Conservation (phyloP, 2,888 invertebrate genomes). For the Aphidius colemani region DNA sequence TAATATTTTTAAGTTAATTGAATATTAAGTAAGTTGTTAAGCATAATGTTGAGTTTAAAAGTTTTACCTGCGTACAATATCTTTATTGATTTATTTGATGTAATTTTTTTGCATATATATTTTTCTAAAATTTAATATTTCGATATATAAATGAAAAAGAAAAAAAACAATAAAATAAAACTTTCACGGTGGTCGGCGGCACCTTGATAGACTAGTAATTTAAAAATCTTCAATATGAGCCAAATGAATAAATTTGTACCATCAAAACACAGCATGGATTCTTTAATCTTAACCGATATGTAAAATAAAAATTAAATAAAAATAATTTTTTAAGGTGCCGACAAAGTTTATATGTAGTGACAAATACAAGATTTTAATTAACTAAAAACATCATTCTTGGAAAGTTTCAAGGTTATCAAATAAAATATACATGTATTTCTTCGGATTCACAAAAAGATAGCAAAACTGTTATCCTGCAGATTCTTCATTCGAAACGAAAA, state of each 20-base stretch:
- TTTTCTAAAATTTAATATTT: neutral
- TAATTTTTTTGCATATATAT: too few relatives aligned
- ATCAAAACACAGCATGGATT: conserved; percentile 37
- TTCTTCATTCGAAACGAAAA: conserved; percentile 5
- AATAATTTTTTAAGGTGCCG: conserved; percentile 30
- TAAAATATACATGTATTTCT: conserved; percentile 12
- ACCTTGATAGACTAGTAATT: conserved; percentile 35
- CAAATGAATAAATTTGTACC: conserved; percentile 46
- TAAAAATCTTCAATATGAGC: conserved; percentile 33
- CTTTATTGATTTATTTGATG: too few relatives aligned
- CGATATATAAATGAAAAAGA: neutral
- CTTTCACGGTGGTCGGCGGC: conserved; percentile 28
- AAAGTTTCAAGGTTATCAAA: conserved; percentile 34
- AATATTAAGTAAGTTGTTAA: too few relatives aligned
- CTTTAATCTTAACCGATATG: conserved; percentile 37
- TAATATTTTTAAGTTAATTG: too few relatives aligned
- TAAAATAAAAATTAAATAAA: neutral
- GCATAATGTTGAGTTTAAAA: too few relatives aligned
- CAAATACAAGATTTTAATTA: conserved; percentile 51
- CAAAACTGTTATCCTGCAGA: too few relatives aligned
- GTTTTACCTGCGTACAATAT: too few relatives aligned
- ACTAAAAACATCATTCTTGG: conserved; percentile 44
- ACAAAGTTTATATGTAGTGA: conserved; percentile 43
- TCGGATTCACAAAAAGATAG: too few relatives aligned
- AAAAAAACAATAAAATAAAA: neutral